Conservation (phyloP, 2,888 invertebrate genomes). For the Schizaphis graminum region DNA sequence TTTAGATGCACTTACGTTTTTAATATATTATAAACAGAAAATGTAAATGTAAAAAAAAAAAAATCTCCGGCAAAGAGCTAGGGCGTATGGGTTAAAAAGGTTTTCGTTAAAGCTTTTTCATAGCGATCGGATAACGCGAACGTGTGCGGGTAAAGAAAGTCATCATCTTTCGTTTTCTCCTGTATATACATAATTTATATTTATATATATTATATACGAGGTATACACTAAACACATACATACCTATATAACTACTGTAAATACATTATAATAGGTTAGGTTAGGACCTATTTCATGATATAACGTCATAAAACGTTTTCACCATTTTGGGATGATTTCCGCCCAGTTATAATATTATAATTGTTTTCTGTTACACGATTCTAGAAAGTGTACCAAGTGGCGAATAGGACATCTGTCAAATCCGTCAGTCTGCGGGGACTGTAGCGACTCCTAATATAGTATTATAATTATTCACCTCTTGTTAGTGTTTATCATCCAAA, state of each 20-base stretch:
- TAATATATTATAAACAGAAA: slow-evolving; percentile 10
- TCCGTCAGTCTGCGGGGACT: background rate
- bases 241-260: background rate
- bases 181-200: background rate
- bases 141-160: background rate
- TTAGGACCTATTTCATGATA: background rate
- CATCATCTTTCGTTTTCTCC: background rate
- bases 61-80: background rate
- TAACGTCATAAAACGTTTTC: background rate
- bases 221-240: background rate
- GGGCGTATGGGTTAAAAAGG: background rate
- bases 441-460: background rate
- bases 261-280: background rate
- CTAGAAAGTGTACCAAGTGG: background rate
- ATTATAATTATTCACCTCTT: background rate
- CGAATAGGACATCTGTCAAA: background rate
- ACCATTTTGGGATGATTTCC: background rate
- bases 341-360: background rate
- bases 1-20: background rate
- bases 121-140: background rate
- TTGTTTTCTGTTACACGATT: background rate
- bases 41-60: background rate
- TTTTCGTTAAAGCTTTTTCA: slow-evolving; percentile 1
- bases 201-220: background rate
- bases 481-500: background rate